phyloP scores from a whole-genome alignment of 2,113 vertebrate genomes.

The Arenaria interpres region DNA sequence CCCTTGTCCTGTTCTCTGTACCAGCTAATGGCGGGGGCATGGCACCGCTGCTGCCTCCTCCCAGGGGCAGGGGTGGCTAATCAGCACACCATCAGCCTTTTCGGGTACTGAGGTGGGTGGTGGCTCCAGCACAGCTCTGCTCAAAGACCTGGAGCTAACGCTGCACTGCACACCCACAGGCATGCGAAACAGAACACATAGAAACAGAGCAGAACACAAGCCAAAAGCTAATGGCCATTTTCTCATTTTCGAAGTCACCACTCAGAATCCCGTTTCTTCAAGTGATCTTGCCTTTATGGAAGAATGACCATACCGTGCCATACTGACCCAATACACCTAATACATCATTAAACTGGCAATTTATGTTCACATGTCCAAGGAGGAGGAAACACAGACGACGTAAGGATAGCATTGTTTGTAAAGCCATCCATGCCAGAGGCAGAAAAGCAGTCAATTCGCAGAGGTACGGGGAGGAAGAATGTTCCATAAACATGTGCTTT shows the following conservation, averaged over 20 bases:
- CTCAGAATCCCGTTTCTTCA: neutral
- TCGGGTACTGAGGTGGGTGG: neutral
- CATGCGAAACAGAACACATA: neutral
- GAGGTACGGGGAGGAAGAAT: rapidly evolving
- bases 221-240: neutral
- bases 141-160: neutral
- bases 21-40: too few relatives aligned
- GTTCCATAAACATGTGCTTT: neutral
- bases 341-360: neutral
- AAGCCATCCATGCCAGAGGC: too few relatives aligned
- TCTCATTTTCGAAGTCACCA: neutral
- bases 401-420: too few relatives aligned
- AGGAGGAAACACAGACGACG: too few relatives aligned
- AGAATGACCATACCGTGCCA: neutral
- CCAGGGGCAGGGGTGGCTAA: neutral
- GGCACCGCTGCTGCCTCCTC: neutral
- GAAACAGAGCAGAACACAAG: neutral
- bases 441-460: neutral
- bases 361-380: too few relatives aligned
- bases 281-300: neutral
- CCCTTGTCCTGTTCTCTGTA: neutral
- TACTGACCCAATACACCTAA: neutral
- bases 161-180: neutral
- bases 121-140: neutral
- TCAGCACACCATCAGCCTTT: neutral